Conservation (phyloP, 2,113 vertebrate genomes). For the Arizona elegans region DNA sequence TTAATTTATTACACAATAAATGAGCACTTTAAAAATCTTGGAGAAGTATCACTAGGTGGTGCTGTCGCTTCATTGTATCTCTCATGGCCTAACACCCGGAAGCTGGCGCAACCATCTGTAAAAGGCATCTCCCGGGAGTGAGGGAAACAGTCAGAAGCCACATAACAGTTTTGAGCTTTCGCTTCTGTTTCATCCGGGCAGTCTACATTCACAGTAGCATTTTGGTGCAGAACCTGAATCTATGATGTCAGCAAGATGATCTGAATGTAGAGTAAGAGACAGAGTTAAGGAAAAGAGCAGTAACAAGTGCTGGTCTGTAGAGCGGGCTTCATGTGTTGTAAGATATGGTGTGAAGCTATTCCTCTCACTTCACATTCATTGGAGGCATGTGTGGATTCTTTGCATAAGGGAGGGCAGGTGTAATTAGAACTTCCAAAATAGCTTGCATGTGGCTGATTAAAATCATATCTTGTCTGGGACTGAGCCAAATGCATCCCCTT, state of each 20-base stretch:
- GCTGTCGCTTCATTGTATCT: background rate
- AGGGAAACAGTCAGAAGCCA: background rate
- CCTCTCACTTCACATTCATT: background rate
- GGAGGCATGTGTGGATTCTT: too few species aligned
- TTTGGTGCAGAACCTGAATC: background rate
- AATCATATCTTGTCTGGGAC: background rate
- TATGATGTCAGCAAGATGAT: background rate
- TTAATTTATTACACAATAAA: background rate
- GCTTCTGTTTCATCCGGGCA: background rate
- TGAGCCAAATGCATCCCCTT: background rate
- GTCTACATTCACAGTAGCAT: background rate
- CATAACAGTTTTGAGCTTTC: background rate
- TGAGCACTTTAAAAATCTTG: background rate
- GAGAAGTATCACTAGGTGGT: background rate
- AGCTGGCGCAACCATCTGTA: background rate
- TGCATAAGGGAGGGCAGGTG: too few species aligned
- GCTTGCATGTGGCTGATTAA: background rate
- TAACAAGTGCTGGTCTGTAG: background rate
- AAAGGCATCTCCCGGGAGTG: background rate
- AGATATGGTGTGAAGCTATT: background rate
- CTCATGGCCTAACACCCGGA: rapidly evolving
- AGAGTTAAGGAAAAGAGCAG: too few species aligned
- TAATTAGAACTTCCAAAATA: background rate
- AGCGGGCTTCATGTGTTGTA: background rate
- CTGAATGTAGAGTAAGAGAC: background rate